phyloP scores from a whole-genome alignment of 2,797 vertebrate species.

The Petrocephalus schoutedeni region DNA sequence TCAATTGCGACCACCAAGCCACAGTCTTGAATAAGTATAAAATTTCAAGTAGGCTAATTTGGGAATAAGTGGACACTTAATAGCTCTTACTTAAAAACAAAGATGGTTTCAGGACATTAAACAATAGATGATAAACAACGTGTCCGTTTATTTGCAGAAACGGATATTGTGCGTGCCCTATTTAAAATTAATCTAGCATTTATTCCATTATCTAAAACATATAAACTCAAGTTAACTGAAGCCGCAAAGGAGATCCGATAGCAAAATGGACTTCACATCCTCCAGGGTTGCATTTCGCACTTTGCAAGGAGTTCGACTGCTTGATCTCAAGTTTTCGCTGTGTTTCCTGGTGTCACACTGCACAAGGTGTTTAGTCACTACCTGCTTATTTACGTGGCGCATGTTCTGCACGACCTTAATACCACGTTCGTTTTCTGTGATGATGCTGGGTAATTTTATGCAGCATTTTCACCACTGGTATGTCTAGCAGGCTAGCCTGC shows the following conservation, averaged over 20 bases:
- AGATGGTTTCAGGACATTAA: not conserved
- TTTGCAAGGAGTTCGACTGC: not conserved
- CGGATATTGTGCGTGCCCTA: not conserved
- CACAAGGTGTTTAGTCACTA: not conserved
- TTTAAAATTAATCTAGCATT: not conserved
- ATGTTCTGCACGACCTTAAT: not conserved
- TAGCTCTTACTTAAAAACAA: not conserved
- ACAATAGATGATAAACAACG: not conserved
- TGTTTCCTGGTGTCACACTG: not conserved
- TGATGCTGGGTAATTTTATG: not conserved
- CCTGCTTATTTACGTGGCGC: not conserved
- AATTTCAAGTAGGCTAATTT: not conserved
- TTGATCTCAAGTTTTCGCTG: not conserved
- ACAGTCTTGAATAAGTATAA: not conserved
- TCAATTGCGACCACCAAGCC: not conserved
- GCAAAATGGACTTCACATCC: not conserved
- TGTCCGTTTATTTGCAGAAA: not conserved
- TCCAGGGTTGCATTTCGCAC: not conserved
- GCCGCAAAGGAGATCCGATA: not conserved
- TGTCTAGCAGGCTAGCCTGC: not conserved
- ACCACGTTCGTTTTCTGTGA: not conserved
- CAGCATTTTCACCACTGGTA: not conserved
- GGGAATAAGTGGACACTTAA: not conserved
- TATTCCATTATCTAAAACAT: not conserved
- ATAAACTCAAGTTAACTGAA: not conserved